Evolutionary conservation across 2,797 vertebrate species (phyloP).

Genomic region (Hippopotamyrus pictus): DNA sequence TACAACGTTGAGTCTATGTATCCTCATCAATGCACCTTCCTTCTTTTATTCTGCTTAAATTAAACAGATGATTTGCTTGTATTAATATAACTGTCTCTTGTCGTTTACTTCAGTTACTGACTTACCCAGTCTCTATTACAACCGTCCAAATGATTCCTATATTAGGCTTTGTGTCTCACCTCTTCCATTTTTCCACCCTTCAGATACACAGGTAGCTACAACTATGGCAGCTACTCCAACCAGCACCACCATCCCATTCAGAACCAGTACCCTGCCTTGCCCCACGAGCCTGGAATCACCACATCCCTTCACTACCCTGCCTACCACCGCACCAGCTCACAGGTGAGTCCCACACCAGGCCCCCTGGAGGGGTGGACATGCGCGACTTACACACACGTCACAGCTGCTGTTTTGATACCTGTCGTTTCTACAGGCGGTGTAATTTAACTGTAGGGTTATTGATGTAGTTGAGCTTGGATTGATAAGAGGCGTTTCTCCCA

Average conservation of each 20-base stretch:
- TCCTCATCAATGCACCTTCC: background rate
- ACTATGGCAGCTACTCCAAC: constrained; percentile 90
- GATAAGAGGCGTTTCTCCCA: background rate
- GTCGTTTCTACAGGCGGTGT: background rate
- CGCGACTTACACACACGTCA: background rate
- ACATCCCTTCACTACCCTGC: constrained; percentile 89
- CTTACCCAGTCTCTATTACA: background rate
- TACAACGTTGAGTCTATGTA: background rate
- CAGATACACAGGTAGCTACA: constrained; percentile 93
- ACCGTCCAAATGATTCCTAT: background rate
- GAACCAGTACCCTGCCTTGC: constrained; percentile 87
- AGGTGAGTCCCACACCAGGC: constrained; percentile 67
- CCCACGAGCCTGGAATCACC: constrained; percentile 82
- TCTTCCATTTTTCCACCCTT: background rate
- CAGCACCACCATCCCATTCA: constrained; percentile 91
- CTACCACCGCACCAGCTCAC: constrained; percentile 88
- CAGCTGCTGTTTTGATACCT: background rate
- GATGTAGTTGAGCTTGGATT: background rate
- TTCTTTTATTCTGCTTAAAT: background rate
- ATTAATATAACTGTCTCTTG: background rate
- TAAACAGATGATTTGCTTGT: background rate
- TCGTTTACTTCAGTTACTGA: background rate
- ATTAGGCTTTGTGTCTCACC: background rate
- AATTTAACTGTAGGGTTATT: background rate
- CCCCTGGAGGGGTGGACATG: background rate